Evolutionary conservation across 1,140 invertebrate genomes (phyloP), one percentile per base, ranked within the genome.

Genomic region (Drosophila pandora): DNA sequence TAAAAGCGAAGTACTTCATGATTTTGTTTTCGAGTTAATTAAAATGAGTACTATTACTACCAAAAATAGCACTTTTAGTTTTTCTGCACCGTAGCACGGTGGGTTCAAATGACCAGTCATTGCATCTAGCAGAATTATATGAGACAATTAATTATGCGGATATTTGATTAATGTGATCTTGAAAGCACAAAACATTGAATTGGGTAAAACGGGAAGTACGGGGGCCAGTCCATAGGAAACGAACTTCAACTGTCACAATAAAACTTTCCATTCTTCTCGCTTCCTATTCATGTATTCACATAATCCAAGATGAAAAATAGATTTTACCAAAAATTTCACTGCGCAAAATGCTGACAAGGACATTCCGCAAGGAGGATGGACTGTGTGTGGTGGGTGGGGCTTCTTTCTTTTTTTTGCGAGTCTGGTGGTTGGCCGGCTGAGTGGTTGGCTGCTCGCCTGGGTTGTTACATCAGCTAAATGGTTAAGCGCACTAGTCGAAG

Each of bases 231-330:
- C 28, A 43, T 47, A 67, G 65, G 41, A 76, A 75, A 63, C 69
- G 58, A 78, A 69, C 78, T 68, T 67, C 74, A 82, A 82, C 82
- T 79, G 83, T 75, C 78, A 88, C 82, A 87, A 87, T 87, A 87
- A 85, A 88, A 87, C 76, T 81, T 82, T 67, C 62, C 70, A 67
- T 76, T 76, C 56, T 79, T 68, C 57, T 60, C 53, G 53, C 63
- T 79, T 71, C 58, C 70, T 65, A 88, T 87, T 87, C 82, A 88
- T 87, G 82, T 79, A 87, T 87, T 87, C 82, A 62, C 82, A 87
- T 87, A 87, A 87, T 87, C 82, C 82, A 72, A 87, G 83, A 87
- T 87, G 82, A 87, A 87, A 87, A 87, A 87, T 87, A 87, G 82
- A 87, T 87, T 87, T 79, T 63, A 76, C 62, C 69, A 37, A 87